Percentiles rank a stretch among this genome's conserved stretches.
phyloP scores from a whole-genome alignment of 2,888 invertebrate genomes.

The Eupsilia transversa region DNA sequence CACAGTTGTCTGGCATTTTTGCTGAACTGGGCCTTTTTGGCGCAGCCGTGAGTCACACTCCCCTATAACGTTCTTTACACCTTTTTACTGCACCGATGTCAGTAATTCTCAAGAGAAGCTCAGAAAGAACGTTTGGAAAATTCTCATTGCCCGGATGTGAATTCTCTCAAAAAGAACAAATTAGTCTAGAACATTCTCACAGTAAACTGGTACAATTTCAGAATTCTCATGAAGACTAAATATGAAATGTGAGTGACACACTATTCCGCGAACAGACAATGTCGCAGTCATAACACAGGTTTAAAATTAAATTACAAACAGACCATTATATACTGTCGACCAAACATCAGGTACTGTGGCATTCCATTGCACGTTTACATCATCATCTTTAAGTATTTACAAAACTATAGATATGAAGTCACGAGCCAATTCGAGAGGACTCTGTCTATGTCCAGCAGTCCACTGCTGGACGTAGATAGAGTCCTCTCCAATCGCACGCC shows the following conservation, averaged over 20 bases:
- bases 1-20: too few species aligned
- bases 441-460: too few species aligned
- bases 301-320: constrained; percentile 37
- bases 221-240: constrained; percentile 23
- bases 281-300: constrained; percentile 15
- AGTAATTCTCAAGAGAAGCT: neutral
- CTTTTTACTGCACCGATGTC: neutral
- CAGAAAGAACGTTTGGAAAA: neutral
- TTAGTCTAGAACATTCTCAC: neutral
- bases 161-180: neutral
- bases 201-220: constrained; percentile 1
- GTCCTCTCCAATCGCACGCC: too few species aligned
- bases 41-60: too few species aligned
- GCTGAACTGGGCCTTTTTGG: too few species aligned
- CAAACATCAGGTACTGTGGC: constrained; percentile 4
- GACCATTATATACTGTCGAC: constrained; percentile 15
- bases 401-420: neutral
- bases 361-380: constrained; percentile 9
- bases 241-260: constrained; percentile 5
- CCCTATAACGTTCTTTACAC: too few species aligned
- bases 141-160: neutral
- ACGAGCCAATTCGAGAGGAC: too few species aligned
- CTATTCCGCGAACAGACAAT: constrained; percentile 35
- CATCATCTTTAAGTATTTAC: neutral
- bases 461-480: too few species aligned